Evolutionary conservation across 2,888 invertebrate species (phyloP).

Genomic region (Saturnia japonica): DNA sequence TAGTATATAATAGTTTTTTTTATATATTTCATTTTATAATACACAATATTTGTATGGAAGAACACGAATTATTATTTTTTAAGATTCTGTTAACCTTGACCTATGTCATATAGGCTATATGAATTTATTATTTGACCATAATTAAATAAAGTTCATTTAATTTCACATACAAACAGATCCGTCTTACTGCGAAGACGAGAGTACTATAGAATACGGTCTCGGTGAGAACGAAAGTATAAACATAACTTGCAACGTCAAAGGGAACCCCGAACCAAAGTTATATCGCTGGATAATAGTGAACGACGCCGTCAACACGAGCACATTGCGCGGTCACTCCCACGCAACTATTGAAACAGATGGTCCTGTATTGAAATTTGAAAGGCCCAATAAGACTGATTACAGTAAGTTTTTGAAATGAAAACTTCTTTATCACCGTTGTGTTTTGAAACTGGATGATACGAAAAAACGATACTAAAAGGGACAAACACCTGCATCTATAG

Average conservation of each 20-base stretch:
- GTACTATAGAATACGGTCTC: constrained; percentile 59
- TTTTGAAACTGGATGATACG: no score
- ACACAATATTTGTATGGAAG: neutral
- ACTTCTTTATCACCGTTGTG: no score
- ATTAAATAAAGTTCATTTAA: neutral
- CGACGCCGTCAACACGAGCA: constrained; percentile 48
- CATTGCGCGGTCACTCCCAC: constrained; percentile 44
- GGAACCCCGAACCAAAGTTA: constrained; percentile 55
- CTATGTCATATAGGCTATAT: no score
- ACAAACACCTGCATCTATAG: no score
- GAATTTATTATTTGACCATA: neutral
- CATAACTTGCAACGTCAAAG: constrained; percentile 62
- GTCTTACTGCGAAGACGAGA: constrained; percentile 60
- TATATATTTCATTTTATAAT: neutral
- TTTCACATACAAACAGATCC: constrained; percentile 49
- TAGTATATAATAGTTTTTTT: no score
- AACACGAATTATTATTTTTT: neutral
- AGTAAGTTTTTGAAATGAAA: constrained; percentile 62
- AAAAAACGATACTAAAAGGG: no score
- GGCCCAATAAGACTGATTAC: constrained; percentile 58
- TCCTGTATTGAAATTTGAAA: constrained; percentile 50
- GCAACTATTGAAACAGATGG: constrained; percentile 51
- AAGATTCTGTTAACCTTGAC: neutral
- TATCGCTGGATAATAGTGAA: constrained; percentile 67
- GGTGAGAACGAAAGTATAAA: constrained; percentile 62